Percentiles rank a stretch among this genome's conserved stretches.
Conservation (phyloP, 2,888 invertebrate species). For the Athetis lepigone region DNA sequence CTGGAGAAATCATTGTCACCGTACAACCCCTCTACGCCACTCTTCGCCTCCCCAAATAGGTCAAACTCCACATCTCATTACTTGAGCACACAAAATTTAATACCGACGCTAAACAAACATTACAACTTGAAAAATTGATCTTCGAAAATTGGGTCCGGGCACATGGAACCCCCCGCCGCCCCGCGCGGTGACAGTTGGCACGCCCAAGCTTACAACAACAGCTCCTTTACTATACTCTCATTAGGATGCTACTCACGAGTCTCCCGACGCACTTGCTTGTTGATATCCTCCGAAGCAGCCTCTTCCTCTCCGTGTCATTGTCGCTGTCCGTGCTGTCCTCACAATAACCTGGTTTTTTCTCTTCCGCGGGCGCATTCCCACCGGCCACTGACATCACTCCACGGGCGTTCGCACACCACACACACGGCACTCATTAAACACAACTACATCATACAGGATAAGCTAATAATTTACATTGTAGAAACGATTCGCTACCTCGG, state of each 20-base stretch:
- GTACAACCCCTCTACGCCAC: constrained; percentile 60
- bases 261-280: constrained; percentile 95
- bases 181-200: constrained; percentile 79
- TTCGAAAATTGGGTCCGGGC: constrained; percentile 73
- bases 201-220: constrained; percentile 74
- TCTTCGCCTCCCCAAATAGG: constrained; percentile 71
- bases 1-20: constrained; percentile 68
- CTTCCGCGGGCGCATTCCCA: constrained; percentile 74
- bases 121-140: constrained; percentile 74
- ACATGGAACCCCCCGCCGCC: constrained; percentile 77
- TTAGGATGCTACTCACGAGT: constrained; percentile 91
- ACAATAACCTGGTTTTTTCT: constrained; percentile 78
- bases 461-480: constrained; percentile 80
- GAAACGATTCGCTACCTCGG: constrained; percentile 80
- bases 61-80: constrained; percentile 72
- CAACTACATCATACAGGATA: constrained; percentile 88
- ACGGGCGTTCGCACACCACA: constrained; percentile 78
- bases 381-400: constrained; percentile 86
- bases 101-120: constrained; percentile 68
- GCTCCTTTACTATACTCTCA: constrained; percentile 46
- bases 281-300: constrained; percentile 94
- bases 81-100: constrained; percentile 71
- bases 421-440: constrained; percentile 81
- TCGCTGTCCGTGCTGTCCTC: constrained; percentile 94
- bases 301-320: constrained; percentile 95